Conservation (phyloP, 2,888 invertebrate species). For the Dynastes tityus region DNA sequence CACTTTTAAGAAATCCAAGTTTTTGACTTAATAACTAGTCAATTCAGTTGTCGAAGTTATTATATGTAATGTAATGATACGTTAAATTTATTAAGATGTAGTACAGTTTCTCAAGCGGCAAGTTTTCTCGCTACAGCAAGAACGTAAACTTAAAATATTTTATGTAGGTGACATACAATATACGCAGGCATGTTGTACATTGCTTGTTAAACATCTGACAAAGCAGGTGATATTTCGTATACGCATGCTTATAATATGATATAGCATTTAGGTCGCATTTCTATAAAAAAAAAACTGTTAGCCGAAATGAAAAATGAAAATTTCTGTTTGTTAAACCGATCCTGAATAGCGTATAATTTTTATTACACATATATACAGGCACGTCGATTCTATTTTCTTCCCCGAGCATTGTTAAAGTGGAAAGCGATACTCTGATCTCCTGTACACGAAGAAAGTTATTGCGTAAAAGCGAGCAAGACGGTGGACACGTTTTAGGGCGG, state of each 20-base stretch:
- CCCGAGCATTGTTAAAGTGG: conserved; percentile 8
- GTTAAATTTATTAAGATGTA: no score
- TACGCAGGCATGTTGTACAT: neutral
- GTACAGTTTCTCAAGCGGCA: no score
- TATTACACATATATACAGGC: neutral
- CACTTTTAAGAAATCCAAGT: no score
- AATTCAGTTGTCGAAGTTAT: neutral
- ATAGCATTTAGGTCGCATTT: conserved; percentile 3
- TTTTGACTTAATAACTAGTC: no score
- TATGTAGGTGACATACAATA: conserved; percentile 17
- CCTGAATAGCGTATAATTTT: neutral
- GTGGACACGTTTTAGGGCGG: conserved; percentile 43
- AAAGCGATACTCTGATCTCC: conserved; percentile 29
- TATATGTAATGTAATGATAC: no score
- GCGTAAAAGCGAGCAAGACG: conserved; percentile 45
- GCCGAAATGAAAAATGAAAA: neutral
- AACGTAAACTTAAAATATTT: neutral
- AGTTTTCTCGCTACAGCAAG: no score
- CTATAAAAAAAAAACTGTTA: conserved; percentile 5
- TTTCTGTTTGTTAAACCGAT: neutral
- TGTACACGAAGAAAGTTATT: conserved; percentile 49
- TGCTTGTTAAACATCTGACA: conserved; percentile 2
- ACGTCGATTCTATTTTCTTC: neutral
- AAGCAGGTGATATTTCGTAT: conserved; percentile 5
- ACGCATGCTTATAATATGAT: neutral